phyloP scores from a whole-genome alignment of 2,113 vertebrate genomes.

The Morone saxatilis region DNA sequence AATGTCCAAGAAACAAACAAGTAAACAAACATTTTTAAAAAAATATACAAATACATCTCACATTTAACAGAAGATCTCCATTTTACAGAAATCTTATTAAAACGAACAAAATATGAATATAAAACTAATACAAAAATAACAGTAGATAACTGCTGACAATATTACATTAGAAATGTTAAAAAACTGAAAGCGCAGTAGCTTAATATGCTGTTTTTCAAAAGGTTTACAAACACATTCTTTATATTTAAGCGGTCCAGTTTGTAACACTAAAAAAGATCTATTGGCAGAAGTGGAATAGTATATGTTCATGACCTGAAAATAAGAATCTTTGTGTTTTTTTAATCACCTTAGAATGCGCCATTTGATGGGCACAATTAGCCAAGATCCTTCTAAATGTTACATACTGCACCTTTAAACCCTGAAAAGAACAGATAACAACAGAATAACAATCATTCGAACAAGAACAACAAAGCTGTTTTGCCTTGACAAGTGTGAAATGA shows the following conservation, averaged over 20 bases:
- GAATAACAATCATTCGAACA: background rate
- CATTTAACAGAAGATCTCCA: background rate
- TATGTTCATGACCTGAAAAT: too few relatives aligned
- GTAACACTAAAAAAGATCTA: too few relatives aligned
- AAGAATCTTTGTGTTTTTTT: too few relatives aligned
- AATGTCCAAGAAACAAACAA: too few relatives aligned
- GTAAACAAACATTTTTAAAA: too few relatives aligned
- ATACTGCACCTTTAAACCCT: background rate
- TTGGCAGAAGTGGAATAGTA: too few relatives aligned
- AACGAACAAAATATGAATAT: slow-evolving; percentile 10
- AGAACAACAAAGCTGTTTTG: background rate
- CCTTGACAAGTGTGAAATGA: background rate
- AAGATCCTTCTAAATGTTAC: too few relatives aligned
- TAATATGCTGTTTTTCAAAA: too few relatives aligned
- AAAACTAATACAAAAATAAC: background rate
- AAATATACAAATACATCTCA: background rate
- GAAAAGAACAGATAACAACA: background rate
- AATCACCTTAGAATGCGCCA: too few relatives aligned
- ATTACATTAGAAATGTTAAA: background rate
- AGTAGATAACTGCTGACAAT: background rate
- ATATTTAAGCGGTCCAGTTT: background rate
- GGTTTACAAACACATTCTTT: background rate
- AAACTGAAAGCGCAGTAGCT: background rate
- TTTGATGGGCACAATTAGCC: too few relatives aligned
- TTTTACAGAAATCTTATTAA: slow-evolving; percentile 2